Evolutionary conservation across 1,140 invertebrate genomes (phyloP).

Genomic region (Apocrypta bakeri): DNA sequence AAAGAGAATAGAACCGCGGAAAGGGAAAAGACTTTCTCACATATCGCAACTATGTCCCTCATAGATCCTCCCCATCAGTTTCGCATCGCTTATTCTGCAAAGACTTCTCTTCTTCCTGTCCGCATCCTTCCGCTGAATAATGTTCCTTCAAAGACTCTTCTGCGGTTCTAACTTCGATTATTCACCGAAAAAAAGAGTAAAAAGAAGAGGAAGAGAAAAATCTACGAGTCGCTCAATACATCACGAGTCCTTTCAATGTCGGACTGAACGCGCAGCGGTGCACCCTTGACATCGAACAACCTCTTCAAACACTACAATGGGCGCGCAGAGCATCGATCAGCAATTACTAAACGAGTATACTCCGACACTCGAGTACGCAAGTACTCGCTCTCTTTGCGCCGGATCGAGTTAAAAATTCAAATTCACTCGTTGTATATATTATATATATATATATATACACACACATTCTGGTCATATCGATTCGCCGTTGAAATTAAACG

Average conservation of each 20-base stretch:
- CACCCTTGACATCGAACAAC: constrained; percentile 51
- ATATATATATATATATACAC: not conserved
- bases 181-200: not conserved
- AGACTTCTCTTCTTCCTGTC: not conserved
- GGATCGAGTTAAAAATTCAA: not conserved
- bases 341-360: constrained; percentile 60
- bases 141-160: not conserved
- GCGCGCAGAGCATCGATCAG: constrained; percentile 58
- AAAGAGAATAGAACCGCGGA: not conserved
- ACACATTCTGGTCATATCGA: no score
- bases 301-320: constrained; percentile 46
- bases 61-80: not conserved
- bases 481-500: no score
- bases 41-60: not conserved
- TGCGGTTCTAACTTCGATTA: not conserved
- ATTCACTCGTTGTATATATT: no score
- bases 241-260: constrained; percentile 12
- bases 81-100: not conserved
- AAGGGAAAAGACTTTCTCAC: not conserved
- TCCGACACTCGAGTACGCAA: constrained; percentile 36
- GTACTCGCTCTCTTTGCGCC: not conserved
- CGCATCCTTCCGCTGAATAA: not conserved
- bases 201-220: not conserved
- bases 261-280: not conserved
- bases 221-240: not conserved